Base-by-base conservation (phyloP, 2,797 vertebrate species). In the Acrocephalus scirpaceus region DNA sequence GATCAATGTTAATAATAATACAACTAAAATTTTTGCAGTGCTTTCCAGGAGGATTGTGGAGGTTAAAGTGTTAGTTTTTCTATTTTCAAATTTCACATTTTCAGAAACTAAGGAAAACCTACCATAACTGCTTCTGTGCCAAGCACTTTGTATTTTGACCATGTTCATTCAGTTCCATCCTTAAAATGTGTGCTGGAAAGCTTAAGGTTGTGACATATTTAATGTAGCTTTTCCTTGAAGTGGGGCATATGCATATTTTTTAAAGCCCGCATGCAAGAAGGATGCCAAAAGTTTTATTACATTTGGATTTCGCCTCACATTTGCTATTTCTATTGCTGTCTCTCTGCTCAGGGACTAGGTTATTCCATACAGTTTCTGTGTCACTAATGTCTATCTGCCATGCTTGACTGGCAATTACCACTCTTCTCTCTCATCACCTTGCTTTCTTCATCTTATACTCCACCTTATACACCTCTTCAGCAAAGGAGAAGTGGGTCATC, bases 1-100 rank as follows among this genome's bases (percentile, higher is more conserved):
- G 57, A 93, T 92, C 36, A 87, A 92, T 94, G 92, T 96, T 97
- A 96, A 95, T 96, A 94, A 95, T 88, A 97, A 93, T 76, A 76
- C 16, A 94, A 40, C 40, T 70, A 47, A 30, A 40, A 72, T 73
- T 92, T 92, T 79, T 69, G 75, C 45, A 44, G 13, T 50, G 40
- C 1, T 88, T 79, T 90, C 40, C 69, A 57, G 44, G 9, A 54
- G 40, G 30, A 14, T 18, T 91, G 16, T 76, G 77, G 57, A 88
- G 16, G 40, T 88, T 79, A 57, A 71, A 86, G 38, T 57, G 66
- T 76, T 92, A 78, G 78, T 76, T 86, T 92, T 27, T 16, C 36
- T 57, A 21, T 72, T 86, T 94, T 93, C 80, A 93, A 23, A 92
- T 86, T 95, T 87, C 62, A 60, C 26, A 83, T 71, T 93, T 90